These are phyloP conservation scores for Nebria salina DNA, from an alignment of 2,888 invertebrate species.

Conservation along the genomic window DNA sequence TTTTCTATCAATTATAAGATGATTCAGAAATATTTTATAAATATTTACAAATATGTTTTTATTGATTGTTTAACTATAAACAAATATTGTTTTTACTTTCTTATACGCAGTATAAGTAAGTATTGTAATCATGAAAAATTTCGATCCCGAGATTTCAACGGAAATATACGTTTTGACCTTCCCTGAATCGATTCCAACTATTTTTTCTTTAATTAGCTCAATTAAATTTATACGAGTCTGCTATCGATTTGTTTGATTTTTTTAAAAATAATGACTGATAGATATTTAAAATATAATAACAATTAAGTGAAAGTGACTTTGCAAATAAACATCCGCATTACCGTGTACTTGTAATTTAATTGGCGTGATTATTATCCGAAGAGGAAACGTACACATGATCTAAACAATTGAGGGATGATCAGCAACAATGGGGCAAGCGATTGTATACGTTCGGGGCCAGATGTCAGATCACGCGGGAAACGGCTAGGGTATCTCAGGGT, in stretches of 20 bases:
- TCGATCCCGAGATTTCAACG: too few species aligned
- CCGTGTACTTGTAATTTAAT: slow-evolving; percentile 23
- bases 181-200: too few species aligned
- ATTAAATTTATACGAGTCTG: too few species aligned
- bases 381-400: background rate
- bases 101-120: too few species aligned
- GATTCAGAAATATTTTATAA: background rate
- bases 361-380: slow-evolving; percentile 13
- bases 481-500: background rate
- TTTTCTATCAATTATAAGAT: background rate
- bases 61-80: background rate
- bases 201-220: too few species aligned
- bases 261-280: too few species aligned
- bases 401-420: slow-evolving; percentile 16
- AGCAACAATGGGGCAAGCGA: slow-evolving; percentile 16
- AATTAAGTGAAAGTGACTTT: background rate
- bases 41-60: background rate
- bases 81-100: background rate
- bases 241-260: too few species aligned
- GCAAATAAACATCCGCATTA: background rate
- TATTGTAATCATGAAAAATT: too few species aligned
- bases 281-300: background rate
- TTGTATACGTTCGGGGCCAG: slow-evolving; percentile 13
- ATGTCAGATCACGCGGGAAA: slow-evolving; percentile 11
- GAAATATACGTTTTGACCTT: too few species aligned